Evolutionary conservation across 2,888 invertebrate genomes (phyloP), one percentile per base, ranked within the genome.

Genomic region (Mimas tiliae): DNA sequence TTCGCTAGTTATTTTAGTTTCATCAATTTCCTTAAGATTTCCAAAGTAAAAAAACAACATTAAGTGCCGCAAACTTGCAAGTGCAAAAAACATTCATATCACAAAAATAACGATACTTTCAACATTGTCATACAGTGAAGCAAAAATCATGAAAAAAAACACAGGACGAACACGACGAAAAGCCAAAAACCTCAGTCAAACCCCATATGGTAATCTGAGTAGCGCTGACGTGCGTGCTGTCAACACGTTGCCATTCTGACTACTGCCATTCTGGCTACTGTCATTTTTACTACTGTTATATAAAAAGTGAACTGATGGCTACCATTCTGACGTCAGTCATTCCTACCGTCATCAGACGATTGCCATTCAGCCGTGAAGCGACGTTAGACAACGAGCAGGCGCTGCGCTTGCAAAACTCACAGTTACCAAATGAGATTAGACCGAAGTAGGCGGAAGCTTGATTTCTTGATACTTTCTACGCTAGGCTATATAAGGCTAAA

Each of bases 371-470:
- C 33, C 11, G 52, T 16, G 0, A 9, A 51, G 63, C 70, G 72
- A 71, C 71, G 73, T 73, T 47, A 75, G 82, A 76, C 82, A 81
- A 75, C 64, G 69, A 76, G 78, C 76, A 71, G 78, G 74, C 85
- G 82, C 85, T 82, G 77, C 82, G 82, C 84, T 81, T 79, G 75
- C 76, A 93, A 88, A 94, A 95, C 98, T 97, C 98, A 98, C 97
- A 97, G 97, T 98, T 98, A 98, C 98, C 97, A 97, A 97, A 97
- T 98, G 98, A 98, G 98, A 98, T 98, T 98, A 96, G 95, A 95
- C 96, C 95, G 96, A 94, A 94, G 93, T 89, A 93, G 91, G 92
- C 89, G 77, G 68, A 92, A 92, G 91, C 90, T 88, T 80, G 78
- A 11, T 66, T 72, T 80, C 81, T 82, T 78, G 74, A 65, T 79